These are phyloP conservation scores for Takifugu ocellatus DNA, from an alignment of 2,797 vertebrate genomes.

Conservation along the genomic window DNA sequence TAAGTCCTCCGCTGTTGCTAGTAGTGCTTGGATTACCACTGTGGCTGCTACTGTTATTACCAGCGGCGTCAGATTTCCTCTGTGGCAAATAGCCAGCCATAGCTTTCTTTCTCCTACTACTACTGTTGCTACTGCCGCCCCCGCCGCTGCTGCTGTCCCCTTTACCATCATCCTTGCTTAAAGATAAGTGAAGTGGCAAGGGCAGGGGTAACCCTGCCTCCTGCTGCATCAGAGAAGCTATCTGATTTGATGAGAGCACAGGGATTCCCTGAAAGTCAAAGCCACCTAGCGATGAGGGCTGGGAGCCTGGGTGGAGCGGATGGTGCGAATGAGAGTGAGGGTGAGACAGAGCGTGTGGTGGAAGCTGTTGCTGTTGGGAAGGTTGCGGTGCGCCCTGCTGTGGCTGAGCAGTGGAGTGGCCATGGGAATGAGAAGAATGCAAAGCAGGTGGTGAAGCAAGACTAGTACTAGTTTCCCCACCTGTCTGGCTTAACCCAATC, in stretches of 20 bases:
- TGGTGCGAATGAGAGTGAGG: constrained; percentile 81
- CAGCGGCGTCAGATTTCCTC: constrained; percentile 75
- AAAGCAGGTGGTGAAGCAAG: constrained; percentile 79
- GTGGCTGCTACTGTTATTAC: constrained; percentile 62
- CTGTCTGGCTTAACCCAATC: constrained; percentile 76
- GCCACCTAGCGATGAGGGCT: constrained; percentile 75
- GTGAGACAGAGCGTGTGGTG: constrained; percentile 77
- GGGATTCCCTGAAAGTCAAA: constrained; percentile 86
- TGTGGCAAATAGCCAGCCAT: constrained; percentile 84
- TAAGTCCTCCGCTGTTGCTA: constrained; percentile 68
- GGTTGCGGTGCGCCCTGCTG: constrained; percentile 73
- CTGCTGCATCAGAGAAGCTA: constrained; percentile 83
- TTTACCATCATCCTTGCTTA: constrained; percentile 81
- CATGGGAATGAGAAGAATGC: constrained; percentile 78
- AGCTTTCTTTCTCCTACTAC: constrained; percentile 81
- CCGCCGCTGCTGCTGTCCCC: constrained; percentile 69
- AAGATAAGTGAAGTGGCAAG: constrained; percentile 79
- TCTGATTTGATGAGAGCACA: constrained; percentile 82
- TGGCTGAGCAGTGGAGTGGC: constrained; percentile 72
- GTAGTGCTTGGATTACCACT: constrained; percentile 72
- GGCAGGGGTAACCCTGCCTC: constrained; percentile 80
- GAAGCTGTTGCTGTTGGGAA: constrained; percentile 77
- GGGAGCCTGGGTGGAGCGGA: constrained; percentile 78
- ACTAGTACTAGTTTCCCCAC: constrained; percentile 72
- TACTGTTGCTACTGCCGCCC: constrained; percentile 65